Evolutionary conservation across 2,113 vertebrate species (phyloP).

Genomic region (Motacilla tschutschensis): DNA sequence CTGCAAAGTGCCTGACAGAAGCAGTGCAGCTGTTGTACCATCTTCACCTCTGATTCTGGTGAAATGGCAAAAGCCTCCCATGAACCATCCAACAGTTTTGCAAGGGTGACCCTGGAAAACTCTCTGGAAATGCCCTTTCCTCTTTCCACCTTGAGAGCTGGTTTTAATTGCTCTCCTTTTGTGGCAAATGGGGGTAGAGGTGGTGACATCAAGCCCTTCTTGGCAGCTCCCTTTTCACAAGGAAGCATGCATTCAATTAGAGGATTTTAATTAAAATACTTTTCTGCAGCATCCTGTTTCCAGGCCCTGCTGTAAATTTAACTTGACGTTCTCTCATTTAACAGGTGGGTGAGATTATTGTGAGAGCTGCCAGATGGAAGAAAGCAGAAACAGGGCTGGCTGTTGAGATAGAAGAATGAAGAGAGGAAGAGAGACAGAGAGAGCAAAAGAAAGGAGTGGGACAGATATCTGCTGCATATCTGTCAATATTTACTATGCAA

Average conservation of each 20-base stretch:
- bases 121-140: constrained; percentile 38
- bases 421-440: constrained; percentile 26
- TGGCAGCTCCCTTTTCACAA: constrained; percentile 73
- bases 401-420: constrained; percentile 41
- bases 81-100: neutral
- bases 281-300: constrained; percentile 81
- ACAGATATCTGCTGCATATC: constrained; percentile 26
- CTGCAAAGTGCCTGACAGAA: neutral
- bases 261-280: constrained; percentile 84
- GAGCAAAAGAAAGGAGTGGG: constrained; percentile 19
- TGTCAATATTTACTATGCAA: constrained; percentile 35
- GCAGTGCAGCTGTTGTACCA: neutral
- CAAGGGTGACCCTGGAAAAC: constrained; percentile 7
- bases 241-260: constrained; percentile 80
- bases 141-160: constrained; percentile 47
- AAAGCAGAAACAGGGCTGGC: constrained; percentile 63
- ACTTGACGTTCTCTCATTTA: constrained; percentile 79
- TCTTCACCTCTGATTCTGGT: constrained; percentile 15
- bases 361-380: constrained; percentile 80
- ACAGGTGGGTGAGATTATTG: constrained; percentile 83
- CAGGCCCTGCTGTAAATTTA: constrained; percentile 79
- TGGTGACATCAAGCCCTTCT: constrained; percentile 68
- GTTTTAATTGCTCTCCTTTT: constrained; percentile 65
- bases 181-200: constrained; percentile 64
- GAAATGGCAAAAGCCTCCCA: neutral